Evolutionary conservation across 2,888 invertebrate species (phyloP).

Genomic region (Notodonta dromedarius): DNA sequence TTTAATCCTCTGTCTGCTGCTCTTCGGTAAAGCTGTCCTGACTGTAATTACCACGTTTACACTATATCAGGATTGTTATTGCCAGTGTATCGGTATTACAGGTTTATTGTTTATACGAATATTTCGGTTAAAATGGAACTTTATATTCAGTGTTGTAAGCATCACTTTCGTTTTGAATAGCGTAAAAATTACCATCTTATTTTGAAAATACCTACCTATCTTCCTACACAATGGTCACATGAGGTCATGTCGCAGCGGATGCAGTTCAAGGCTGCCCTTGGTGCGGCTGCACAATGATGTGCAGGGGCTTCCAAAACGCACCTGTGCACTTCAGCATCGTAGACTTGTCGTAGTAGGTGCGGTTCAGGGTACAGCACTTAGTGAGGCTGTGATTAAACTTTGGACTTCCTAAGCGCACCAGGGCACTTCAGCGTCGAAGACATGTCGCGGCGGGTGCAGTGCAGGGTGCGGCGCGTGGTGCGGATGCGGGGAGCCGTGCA

Average conservation of each 20-base stretch:
- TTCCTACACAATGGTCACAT: slow-evolving; percentile 22
- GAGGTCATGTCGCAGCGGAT: slow-evolving; percentile 70
- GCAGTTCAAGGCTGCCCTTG: slow-evolving; percentile 57
- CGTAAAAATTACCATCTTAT: no score
- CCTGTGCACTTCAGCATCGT: slow-evolving; percentile 71
- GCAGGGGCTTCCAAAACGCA: slow-evolving; percentile 55
- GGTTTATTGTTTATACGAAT: no score
- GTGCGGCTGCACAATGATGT: slow-evolving; percentile 19
- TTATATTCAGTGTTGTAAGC: no score
- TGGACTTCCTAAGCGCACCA: slow-evolving; percentile 69
- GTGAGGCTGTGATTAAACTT: slow-evolving; percentile 44
- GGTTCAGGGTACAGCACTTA: slow-evolving; percentile 50
- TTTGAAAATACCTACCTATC: no score
- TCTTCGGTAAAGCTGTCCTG: no score
- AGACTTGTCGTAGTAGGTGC: slow-evolving; percentile 70
- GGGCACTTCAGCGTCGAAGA: slow-evolving; percentile 76
- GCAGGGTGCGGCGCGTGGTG: slow-evolving; percentile 63
- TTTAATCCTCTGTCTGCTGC: no score
- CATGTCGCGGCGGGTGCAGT: slow-evolving; percentile 67
- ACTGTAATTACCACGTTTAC: no score
- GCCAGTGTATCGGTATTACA: no score
- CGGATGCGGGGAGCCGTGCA: slow-evolving; percentile 86
- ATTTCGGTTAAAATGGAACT: no score
- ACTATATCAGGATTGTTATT: no score
- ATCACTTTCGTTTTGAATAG: no score